phyloP scores from a whole-genome alignment of 2,797 vertebrate species.

The Rhinoraja longicauda region DNA sequence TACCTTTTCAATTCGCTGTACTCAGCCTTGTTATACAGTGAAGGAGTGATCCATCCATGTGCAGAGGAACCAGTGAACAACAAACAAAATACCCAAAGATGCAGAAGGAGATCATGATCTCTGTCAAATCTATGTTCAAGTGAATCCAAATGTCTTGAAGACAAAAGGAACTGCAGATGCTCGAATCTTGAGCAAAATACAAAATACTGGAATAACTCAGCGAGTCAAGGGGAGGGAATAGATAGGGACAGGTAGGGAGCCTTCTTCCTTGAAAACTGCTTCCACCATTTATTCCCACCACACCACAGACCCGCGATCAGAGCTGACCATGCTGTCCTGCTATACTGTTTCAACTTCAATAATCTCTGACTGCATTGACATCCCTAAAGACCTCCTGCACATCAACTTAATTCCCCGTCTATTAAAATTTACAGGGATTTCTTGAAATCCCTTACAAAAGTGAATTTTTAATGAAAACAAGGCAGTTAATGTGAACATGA shows the following conservation, averaged over 20 bases:
- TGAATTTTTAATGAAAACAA: too few species aligned
- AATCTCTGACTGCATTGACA: not conserved
- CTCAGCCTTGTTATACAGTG: not conserved
- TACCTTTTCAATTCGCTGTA: not conserved
- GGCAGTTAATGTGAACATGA: too few species aligned
- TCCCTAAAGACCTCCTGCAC: not conserved
- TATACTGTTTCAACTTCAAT: not conserved
- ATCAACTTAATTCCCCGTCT: not conserved
- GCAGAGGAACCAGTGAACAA: not conserved
- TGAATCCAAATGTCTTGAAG: not conserved
- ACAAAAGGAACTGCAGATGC: too few species aligned
- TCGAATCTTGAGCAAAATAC: too few species aligned
- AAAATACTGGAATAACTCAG: too few species aligned
- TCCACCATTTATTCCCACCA: not conserved
- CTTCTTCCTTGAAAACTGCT: not conserved
- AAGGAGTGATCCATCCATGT: not conserved
- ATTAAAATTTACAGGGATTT: not conserved
- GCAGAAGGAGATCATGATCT: not conserved
- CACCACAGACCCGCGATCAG: not conserved
- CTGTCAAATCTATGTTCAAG: not conserved
- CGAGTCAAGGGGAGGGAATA: too few species aligned
- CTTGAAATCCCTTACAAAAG: too few species aligned
- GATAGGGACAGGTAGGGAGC: too few species aligned
- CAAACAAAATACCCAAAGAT: not conserved
- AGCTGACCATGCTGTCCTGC: not conserved